phyloP scores from a whole-genome alignment of 1,140 invertebrate genomes.

The Metopolophium dirhodum region DNA sequence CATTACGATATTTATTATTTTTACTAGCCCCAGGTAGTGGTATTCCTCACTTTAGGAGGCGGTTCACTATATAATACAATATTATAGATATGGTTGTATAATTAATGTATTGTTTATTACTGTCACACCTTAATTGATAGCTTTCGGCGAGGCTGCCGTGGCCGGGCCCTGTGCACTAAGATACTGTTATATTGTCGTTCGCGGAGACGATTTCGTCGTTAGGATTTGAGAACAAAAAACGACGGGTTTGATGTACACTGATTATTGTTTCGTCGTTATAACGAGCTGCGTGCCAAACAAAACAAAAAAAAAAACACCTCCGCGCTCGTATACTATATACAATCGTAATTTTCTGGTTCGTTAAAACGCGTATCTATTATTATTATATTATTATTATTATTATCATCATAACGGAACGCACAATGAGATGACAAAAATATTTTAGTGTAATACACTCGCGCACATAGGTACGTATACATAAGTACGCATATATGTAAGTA shows the following conservation, averaged over 20 bases:
- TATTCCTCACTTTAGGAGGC: background rate
- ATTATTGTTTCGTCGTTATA: background rate
- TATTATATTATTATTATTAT: background rate
- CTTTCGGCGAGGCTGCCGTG: background rate
- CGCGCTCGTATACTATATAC: background rate
- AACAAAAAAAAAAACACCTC: background rate
- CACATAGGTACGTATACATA: background rate
- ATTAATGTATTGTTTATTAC: background rate
- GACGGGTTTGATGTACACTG: background rate
- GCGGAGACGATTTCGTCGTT: background rate
- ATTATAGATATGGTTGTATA: no score
- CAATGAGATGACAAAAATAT: slow-evolving; percentile 10
- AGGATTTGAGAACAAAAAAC: background rate
- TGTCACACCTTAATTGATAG: background rate
- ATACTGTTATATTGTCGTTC: background rate
- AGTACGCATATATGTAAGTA: background rate
- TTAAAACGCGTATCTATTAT: slow-evolving; percentile 25
- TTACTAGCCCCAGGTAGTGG: no score
- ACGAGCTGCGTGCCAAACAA: background rate
- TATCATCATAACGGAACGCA: background rate
- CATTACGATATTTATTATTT: no score
- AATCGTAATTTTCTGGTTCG: background rate
- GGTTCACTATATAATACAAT: background rate
- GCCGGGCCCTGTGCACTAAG: background rate
- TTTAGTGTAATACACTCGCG: background rate